phyloP scores from a whole-genome alignment of 2,113 vertebrate genomes.

The Plecotus auritus region DNA sequence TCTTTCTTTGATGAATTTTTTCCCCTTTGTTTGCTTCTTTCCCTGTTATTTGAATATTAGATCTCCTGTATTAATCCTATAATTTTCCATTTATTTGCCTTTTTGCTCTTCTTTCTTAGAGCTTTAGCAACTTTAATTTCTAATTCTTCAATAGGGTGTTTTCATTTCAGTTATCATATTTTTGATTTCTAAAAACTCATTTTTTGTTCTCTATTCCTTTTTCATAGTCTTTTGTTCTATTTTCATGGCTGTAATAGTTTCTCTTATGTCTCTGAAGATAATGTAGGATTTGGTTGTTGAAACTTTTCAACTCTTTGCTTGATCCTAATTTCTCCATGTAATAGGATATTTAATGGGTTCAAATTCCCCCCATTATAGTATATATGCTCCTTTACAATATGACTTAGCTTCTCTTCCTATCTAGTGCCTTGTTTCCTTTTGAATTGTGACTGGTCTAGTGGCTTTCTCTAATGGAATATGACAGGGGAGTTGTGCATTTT shows the following conservation, averaged over 20 bases:
- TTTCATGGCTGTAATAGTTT: background rate
- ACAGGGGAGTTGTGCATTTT: background rate
- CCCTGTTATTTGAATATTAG: background rate
- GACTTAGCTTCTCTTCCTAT: background rate
- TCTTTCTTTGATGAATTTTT: background rate
- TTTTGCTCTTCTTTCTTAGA: background rate
- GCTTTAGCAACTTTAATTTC: background rate
- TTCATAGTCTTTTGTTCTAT: background rate
- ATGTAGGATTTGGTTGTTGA: background rate
- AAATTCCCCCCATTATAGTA: background rate
- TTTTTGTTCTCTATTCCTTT: background rate
- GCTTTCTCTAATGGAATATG: background rate
- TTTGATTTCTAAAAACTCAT: background rate
- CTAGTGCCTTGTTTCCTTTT: background rate
- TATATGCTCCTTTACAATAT: background rate
- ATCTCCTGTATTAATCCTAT: background rate
- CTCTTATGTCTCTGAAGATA: background rate
- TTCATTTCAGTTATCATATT: background rate
- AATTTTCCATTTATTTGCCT: background rate
- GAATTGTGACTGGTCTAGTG: background rate
- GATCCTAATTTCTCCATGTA: background rate
- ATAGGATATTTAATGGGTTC: background rate
- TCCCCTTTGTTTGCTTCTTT: background rate
- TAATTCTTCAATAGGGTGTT: background rate
- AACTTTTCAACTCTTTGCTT: background rate